Percentiles rank a stretch among this genome's conserved stretches.
Evolutionary conservation across 1,140 invertebrate genomes (phyloP).

Genomic region (Lasaia peninsularis): DNA sequence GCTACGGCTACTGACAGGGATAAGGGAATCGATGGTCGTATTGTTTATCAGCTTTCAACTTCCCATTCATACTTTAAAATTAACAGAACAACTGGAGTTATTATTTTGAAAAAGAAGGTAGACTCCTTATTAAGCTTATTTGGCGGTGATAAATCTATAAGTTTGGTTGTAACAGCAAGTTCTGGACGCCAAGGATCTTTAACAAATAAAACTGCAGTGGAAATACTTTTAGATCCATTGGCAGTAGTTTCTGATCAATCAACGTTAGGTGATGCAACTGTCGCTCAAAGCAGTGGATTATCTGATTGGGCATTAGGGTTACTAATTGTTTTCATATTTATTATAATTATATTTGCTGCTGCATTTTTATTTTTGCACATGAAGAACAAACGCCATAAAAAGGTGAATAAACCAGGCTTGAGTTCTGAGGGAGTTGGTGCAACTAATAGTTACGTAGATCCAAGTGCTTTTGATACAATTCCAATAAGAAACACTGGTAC

Average conservation of each 20-base stretch:
- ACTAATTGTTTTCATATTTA: conserved; percentile 87
- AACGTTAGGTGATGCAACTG: conserved; percentile 56
- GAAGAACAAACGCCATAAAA: conserved; percentile 88
- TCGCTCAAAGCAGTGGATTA: conserved; percentile 81
- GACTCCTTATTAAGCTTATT: conserved; percentile 78
- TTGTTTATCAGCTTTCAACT: conserved; percentile 92
- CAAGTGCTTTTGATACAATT: conserved; percentile 92
- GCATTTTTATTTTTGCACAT: conserved; percentile 91
- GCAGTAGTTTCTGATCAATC: conserved; percentile 74
- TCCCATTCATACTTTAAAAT: conserved; percentile 93
- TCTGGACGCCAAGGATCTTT: conserved; percentile 92
- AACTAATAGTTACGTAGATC: conserved; percentile 89
- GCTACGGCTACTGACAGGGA: conserved; percentile 94
- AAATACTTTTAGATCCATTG: conserved; percentile 87
- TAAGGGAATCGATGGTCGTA: conserved; percentile 92
- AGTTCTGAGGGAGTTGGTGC: conserved; percentile 83
- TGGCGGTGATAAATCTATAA: conserved; percentile 83
- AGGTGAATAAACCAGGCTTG: conserved; percentile 86
- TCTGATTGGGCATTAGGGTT: conserved; percentile 93
- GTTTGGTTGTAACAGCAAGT: conserved; percentile 89
- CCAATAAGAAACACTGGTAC: conserved; percentile 83
- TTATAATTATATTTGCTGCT: conserved; percentile 88
- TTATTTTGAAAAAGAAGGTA: conserved; percentile 89
- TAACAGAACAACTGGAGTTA: conserved; percentile 92
- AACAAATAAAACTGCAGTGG: conserved; percentile 90